A percentile compares a stretch with the other conserved stretches of the same genome.
These are phyloP conservation scores for Theonella swinhoei DNA, from an alignment of 37 sponge, comb jelly and placozoan species.

Conservation along the genomic window DNA sequence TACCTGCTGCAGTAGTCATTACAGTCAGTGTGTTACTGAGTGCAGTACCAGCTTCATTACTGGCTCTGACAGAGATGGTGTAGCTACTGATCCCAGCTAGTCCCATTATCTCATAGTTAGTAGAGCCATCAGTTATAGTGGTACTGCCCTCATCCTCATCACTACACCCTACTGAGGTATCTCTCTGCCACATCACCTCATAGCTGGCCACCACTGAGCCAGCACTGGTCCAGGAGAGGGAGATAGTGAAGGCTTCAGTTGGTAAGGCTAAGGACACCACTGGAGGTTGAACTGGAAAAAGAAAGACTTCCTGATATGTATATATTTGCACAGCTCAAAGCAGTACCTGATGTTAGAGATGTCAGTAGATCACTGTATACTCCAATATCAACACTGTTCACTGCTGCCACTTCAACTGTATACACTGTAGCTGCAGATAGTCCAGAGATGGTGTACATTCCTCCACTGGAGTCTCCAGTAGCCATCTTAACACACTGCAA, in stretches of 20 bases:
- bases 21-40: not conserved
- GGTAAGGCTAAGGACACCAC: too few relatives aligned
- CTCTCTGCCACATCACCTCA: not conserved
- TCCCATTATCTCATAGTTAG: not conserved
- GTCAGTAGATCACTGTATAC: too few relatives aligned
- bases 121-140: not conserved
- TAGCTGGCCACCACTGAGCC: not conserved
- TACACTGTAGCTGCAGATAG: too few relatives aligned
- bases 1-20: not conserved
- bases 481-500: too few relatives aligned
- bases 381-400: too few relatives aligned
- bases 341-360: too few relatives aligned
- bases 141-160: not conserved
- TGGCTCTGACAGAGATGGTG: not conserved
- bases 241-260: not conserved
- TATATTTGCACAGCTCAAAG: too few relatives aligned
- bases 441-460: too few relatives aligned
- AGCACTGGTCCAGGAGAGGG: not conserved
- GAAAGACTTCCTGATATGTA: too few relatives aligned
- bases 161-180: not conserved
- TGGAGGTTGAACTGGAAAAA: too few relatives aligned
- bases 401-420: too few relatives aligned
- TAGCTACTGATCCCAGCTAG: not conserved
- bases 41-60: not conserved
- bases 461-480: too few relatives aligned